A percentile compares a stretch with the other conserved stretches of the same genome.
Conservation (phyloP, 2,888 invertebrate species). For the Terebella lapidaria region DNA sequence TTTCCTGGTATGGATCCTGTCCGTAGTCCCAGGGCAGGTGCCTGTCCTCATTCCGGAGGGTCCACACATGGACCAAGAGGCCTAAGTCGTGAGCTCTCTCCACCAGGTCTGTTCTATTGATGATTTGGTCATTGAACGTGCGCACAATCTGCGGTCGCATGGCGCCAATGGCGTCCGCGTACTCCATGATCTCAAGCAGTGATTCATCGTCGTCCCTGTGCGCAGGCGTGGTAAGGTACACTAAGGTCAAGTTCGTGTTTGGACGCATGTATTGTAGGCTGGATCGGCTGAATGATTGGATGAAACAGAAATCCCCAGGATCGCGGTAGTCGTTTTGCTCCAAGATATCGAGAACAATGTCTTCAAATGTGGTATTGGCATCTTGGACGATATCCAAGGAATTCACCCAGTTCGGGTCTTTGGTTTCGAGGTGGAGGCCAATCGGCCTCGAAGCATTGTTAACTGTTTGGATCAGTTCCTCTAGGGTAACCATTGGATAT, state of each 20-base stretch:
- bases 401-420: conserved; percentile 24
- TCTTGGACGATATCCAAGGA: conserved; percentile 8
- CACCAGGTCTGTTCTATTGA: conserved; percentile 13
- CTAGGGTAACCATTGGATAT: conserved; percentile 18
- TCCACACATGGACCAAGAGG: conserved; percentile 20
- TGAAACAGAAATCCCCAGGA: conserved; percentile 16
- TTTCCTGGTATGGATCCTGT: conserved; percentile 24
- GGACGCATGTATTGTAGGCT: conserved; percentile 13
- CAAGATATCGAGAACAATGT: conserved; percentile 19
- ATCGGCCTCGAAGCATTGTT: conserved; percentile 12
- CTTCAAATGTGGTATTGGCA: conserved; percentile 20
- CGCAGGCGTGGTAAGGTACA: conserved; percentile 6
- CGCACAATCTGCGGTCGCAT: conserved; percentile 9
- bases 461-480: conserved; percentile 21
- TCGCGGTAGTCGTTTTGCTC: conserved; percentile 14
- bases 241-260: conserved; percentile 13
- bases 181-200: conserved; percentile 11
- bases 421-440: conserved; percentile 25
- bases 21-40: conserved; percentile 22
- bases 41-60: conserved; percentile 24
- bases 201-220: not conserved
- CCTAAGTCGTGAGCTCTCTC: conserved; percentile 12
- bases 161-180: conserved; percentile 21
- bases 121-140: conserved; percentile 5
- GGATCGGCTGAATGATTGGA: conserved; percentile 21